Percentiles rank a stretch among this genome's conserved stretches.
phyloP scores from a whole-genome alignment of 2,797 vertebrate genomes.

The Spheniscus humboldti region DNA sequence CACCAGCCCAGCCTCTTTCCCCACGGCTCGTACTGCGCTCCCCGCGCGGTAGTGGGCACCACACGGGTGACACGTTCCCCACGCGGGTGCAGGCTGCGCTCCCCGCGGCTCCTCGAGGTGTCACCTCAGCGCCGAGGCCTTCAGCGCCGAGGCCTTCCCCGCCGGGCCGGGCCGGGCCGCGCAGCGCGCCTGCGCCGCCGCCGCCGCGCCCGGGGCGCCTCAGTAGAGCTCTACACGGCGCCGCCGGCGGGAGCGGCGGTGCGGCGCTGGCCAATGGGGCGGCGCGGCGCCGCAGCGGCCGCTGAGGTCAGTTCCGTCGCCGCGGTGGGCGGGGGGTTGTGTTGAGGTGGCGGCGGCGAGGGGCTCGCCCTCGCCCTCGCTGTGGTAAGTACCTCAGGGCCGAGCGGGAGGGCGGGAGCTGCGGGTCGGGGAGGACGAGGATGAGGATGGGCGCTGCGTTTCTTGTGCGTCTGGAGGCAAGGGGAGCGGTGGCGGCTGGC shows the following conservation, averaged over 20 bases:
- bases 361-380: neutral
- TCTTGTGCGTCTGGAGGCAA: neutral
- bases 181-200: neutral
- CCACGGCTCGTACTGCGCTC: accelerated
- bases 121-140: neutral
- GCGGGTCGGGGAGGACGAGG: neutral
- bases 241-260: neutral
- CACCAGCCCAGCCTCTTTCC: too few relatives aligned
- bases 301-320: conserved; percentile 47
- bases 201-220: neutral
- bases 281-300: neutral
- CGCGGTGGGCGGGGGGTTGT: neutral
- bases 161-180: neutral
- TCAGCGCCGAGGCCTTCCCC: accelerated
- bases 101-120: accelerated
- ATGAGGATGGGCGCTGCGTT: neutral
- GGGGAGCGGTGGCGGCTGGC: neutral
- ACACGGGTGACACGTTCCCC: neutral
- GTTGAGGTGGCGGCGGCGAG: neutral
- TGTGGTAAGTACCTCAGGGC: neutral
- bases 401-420: neutral
- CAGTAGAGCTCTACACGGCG: conserved; percentile 44
- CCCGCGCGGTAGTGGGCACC: too few relatives aligned
- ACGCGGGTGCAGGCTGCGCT: neutral
- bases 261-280: neutral